A percentile compares a stretch with the other conserved stretches of the same genome.
Conservation (phyloP, 2,888 invertebrate species). For the Hyposoter didymator region DNA sequence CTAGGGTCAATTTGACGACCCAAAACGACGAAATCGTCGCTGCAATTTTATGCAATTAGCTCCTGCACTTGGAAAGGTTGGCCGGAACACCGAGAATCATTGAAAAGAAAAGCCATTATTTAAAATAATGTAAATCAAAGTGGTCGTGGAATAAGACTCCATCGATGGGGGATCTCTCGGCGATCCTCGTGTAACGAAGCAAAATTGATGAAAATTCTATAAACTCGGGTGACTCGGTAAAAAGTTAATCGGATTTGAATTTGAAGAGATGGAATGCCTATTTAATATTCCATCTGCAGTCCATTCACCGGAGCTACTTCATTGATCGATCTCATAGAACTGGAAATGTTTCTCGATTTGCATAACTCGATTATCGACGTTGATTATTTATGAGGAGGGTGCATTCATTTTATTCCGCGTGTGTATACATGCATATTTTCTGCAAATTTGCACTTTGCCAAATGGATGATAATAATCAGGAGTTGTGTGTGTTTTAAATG, state of each 20-base stretch:
- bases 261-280: constrained; percentile 4
- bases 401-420: constrained; percentile 16
- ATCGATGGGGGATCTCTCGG: background rate
- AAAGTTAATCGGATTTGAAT: constrained; percentile 45
- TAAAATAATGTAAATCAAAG: background rate
- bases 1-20: background rate
- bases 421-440: constrained; percentile 10
- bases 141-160: background rate
- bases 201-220: background rate
- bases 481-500: background rate
- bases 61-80: background rate
- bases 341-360: constrained; percentile 20
- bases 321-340: constrained; percentile 18
- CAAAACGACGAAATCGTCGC: background rate
- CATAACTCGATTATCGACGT: constrained; percentile 30
- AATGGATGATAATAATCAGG: constrained; percentile 1
- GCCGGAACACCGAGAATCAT: background rate
- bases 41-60: constrained; percentile 5
- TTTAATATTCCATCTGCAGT: constrained; percentile 43
- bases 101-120: background rate
- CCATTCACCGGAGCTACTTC: background rate
- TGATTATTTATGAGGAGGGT: constrained; percentile 40
- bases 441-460: background rate
- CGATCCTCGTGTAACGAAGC: constrained; percentile 19
- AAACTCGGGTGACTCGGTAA: constrained; percentile 19